phyloP scores from a whole-genome alignment of 2,888 invertebrate genomes.

The Phortica okadai region DNA sequence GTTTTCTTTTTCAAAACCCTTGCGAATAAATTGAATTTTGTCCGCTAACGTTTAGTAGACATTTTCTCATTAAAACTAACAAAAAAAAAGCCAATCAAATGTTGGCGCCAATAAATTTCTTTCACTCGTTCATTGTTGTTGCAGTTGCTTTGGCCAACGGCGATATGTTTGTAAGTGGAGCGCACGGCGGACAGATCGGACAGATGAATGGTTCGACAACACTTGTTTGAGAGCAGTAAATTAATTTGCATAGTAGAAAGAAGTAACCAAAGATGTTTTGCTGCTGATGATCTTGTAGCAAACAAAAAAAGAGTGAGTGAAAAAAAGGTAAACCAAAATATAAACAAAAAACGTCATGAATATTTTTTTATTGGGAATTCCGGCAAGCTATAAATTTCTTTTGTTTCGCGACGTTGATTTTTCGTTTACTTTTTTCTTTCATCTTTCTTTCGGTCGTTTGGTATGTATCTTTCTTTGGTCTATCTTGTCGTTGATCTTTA shows the following conservation, averaged over 20 bases:
- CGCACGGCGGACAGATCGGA: background rate
- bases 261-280: conserved; percentile 31
- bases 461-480: conserved; percentile 40
- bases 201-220: conserved; percentile 16
- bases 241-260: conserved; percentile 31
- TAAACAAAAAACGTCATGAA: conserved; percentile 55
- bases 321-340: conserved; percentile 32
- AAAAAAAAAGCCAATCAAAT: background rate
- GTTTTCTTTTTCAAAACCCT: background rate
- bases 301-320: conserved; percentile 34
- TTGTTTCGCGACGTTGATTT: background rate
- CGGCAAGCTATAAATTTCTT: conserved; percentile 51
- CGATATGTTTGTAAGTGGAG: background rate
- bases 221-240: background rate
- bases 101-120: conserved; percentile 63
- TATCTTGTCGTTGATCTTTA: conserved; percentile 31
- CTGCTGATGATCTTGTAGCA: conserved; percentile 25
- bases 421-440: conserved; percentile 1
- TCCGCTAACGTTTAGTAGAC: background rate
- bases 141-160: conserved; percentile 3
- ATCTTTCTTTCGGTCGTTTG: background rate
- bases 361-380: conserved; percentile 61
- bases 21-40: background rate
- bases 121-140: conserved; percentile 30
- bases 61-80: conserved; percentile 11